These are phyloP conservation scores for Schizaphis graminum DNA, from an alignment of 2,888 invertebrate species.

Conservation along the genomic window DNA sequence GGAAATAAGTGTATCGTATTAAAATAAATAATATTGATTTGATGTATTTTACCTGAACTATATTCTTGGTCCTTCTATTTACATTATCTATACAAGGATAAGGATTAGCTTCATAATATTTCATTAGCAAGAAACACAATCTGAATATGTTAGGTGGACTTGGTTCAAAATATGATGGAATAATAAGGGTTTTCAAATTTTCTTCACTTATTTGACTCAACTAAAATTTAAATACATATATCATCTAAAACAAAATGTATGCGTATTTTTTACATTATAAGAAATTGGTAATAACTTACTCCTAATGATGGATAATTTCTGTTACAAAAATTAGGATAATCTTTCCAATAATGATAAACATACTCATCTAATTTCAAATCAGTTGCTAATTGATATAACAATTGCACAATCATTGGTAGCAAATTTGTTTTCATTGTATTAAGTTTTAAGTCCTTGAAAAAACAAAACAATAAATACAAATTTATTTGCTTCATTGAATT, in stretches of 20 bases:
- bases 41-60: constrained; percentile 74
- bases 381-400: constrained; percentile 82
- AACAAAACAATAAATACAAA: constrained; percentile 41
- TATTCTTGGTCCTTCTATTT: constrained; percentile 80
- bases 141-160: constrained; percentile 81
- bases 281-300: constrained; percentile 13
- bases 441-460: constrained; percentile 81
- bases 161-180: constrained; percentile 76
- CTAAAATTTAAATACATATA: constrained; percentile 66
- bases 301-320: constrained; percentile 48
- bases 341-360: constrained; percentile 85
- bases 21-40: background rate
- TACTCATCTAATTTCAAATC: constrained; percentile 83
- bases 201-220: constrained; percentile 74
- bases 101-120: constrained; percentile 73
- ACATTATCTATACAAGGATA: constrained; percentile 83
- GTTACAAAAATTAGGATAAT: constrained; percentile 76
- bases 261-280: background rate
- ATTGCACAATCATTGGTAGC: constrained; percentile 77
- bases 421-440: constrained; percentile 80
- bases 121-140: constrained; percentile 79
- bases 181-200: constrained; percentile 75
- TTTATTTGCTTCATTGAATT: background rate
- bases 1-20: background rate
- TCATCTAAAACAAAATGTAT: background rate